Percentiles rank a stretch among this genome's conserved stretches.
phyloP scores from a whole-genome alignment of 1,140 invertebrate genomes.

The Magallana gigas region DNA sequence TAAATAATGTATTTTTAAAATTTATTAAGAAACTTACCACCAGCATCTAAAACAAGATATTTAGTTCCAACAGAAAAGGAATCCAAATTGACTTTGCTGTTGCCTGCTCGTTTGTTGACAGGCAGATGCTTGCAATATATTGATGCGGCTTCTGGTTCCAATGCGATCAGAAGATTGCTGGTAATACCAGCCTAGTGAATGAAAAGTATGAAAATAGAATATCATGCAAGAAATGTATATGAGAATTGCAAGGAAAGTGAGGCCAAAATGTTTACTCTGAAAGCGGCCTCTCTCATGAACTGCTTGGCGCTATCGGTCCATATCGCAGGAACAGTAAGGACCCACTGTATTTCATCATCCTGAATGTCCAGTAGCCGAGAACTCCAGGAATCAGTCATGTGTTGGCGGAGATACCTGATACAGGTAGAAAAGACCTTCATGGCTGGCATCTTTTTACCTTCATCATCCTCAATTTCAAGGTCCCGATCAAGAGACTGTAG shows the following conservation, averaged over 20 bases:
- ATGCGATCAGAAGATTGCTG: conserved; percentile 32
- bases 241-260: no score
- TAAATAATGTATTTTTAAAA: background rate
- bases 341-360: conserved; percentile 43
- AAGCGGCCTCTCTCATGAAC: conserved; percentile 50
- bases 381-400: conserved; percentile 25
- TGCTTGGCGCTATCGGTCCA: conserved; percentile 45
- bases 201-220: background rate
- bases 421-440: conserved; percentile 57
- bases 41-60: conserved; percentile 38
- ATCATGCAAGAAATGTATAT: background rate
- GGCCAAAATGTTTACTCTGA: background rate
- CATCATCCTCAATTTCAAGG: conserved; percentile 47
- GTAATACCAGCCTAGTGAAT: conserved; percentile 39
- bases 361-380: conserved; percentile 23
- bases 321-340: conserved; percentile 42
- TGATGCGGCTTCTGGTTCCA: conserved; percentile 48
- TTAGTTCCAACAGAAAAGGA: conserved; percentile 8
- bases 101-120: conserved; percentile 14
- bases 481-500: conserved; percentile 28
- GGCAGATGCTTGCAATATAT: conserved; percentile 49
- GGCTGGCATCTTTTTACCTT: conserved; percentile 54
- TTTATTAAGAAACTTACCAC: background rate
- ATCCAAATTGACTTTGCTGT: background rate
- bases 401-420: conserved; percentile 51